phyloP scores from a whole-genome alignment of 2,888 invertebrate species.

The Rhamphomyia laevipes region DNA sequence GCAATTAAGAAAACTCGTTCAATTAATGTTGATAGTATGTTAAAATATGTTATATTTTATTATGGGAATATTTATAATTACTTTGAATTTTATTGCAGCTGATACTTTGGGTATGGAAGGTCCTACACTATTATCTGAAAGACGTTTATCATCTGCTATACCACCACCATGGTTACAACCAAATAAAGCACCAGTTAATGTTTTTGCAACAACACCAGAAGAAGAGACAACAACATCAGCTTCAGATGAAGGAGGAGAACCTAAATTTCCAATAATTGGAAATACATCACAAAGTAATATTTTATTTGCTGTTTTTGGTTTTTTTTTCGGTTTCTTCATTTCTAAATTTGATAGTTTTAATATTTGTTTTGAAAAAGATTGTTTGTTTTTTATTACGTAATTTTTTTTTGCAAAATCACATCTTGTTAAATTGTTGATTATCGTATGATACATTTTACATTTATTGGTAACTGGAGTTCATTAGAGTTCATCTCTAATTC shows the following conservation, averaged over 20 bases:
- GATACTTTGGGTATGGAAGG: slow-evolving; percentile 73
- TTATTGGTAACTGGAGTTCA: too few species aligned
- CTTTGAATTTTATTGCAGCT: slow-evolving; percentile 40
- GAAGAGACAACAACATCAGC: slow-evolving; percentile 14
- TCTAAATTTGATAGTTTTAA: not conserved
- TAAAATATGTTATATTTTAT: not conserved
- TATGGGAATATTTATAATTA: not conserved
- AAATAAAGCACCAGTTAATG: slow-evolving; percentile 22
- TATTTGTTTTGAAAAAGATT: too few species aligned
- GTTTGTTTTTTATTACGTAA: slow-evolving; percentile 3
- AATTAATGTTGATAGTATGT: slow-evolving; percentile 81
- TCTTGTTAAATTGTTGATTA: too few species aligned
- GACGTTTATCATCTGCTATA: slow-evolving; percentile 43
- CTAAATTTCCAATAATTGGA: not conserved
- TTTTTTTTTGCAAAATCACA: too few species aligned
- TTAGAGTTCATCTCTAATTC: too few species aligned
- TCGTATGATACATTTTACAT: too few species aligned
- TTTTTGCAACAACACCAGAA: slow-evolving; percentile 34
- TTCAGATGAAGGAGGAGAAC: slow-evolving; percentile 2
- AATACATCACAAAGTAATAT: not conserved
- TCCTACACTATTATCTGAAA: slow-evolving; percentile 39
- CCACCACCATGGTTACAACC: slow-evolving; percentile 37
- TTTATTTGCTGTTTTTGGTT: too few species aligned
- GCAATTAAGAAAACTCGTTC: slow-evolving; percentile 90
- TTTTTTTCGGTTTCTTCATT: too few species aligned